A percentile compares a stretch with the other conserved stretches of the same genome.
Evolutionary conservation across 2,113 vertebrate species (phyloP).

Genomic region (Odocoileus hemionus): DNA sequence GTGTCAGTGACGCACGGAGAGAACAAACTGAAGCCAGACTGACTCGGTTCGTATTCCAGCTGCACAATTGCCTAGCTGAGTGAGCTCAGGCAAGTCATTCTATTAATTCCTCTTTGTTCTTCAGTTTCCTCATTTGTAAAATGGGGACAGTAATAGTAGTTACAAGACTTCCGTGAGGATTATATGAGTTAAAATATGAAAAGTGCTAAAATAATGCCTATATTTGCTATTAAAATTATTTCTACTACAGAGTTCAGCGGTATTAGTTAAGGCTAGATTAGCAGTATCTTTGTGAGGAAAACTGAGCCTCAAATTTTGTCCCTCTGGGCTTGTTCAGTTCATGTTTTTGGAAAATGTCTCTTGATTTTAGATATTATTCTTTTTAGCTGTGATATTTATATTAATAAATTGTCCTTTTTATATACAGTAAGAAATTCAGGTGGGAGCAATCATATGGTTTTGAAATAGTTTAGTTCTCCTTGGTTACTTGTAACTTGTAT

Average conservation of each 20-base stretch:
- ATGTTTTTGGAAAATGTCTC: slow-evolving; percentile 11
- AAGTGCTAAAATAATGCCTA: not conserved
- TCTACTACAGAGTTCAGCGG: not conserved
- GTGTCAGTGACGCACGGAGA: not conserved
- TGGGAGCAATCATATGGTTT: not conserved
- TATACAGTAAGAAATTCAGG: not conserved
- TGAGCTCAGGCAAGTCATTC: not conserved
- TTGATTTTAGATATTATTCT: slow-evolving; percentile 16
- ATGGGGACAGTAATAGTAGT: not conserved
- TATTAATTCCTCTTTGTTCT: slow-evolving; percentile 1
- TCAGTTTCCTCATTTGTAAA: not conserved
- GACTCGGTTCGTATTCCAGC: not conserved
- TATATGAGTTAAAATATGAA: not conserved
- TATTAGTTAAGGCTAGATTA: not conserved
- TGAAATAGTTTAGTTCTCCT: not conserved
- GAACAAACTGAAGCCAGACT: not conserved
- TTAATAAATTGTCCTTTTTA: not conserved
- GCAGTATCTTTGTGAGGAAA: not conserved
- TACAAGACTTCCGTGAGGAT: not conserved
- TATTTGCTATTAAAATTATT: not conserved
- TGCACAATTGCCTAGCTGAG: not conserved
- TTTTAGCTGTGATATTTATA: not conserved
- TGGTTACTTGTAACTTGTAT: not conserved
- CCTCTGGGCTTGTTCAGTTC: not conserved
- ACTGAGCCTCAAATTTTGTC: not conserved